Conservation (phyloP, 2,797 vertebrate species). For the Pterois miles region DNA sequence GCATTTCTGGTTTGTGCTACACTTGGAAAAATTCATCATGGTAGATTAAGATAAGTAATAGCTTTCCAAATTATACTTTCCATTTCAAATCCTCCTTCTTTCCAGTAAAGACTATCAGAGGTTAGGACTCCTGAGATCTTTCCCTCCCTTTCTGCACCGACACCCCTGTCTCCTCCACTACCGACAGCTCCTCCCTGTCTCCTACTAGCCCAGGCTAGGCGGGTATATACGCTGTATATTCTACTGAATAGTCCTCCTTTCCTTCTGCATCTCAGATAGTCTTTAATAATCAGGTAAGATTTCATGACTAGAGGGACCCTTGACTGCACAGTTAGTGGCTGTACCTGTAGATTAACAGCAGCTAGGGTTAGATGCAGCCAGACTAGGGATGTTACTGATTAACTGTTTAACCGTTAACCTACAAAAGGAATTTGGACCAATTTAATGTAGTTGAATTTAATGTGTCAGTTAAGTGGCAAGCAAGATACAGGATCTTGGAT, state of each 20-base stretch:
- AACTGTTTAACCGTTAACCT: too few species aligned
- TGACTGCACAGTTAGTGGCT: slow-evolving; percentile 26
- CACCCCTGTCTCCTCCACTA: slow-evolving; percentile 17
- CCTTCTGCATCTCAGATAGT: neutral
- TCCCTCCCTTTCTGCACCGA: slow-evolving; percentile 25
- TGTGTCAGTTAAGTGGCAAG: too few species aligned
- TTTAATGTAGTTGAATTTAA: too few species aligned
- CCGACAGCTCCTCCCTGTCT: slow-evolving; percentile 20
- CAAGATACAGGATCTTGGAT: too few species aligned
- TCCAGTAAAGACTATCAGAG: slow-evolving; percentile 42
- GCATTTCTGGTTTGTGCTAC: neutral
- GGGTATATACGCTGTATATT: neutral
- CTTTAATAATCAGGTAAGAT: slow-evolving; percentile 22
- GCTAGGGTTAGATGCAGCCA: slow-evolving; percentile 4
- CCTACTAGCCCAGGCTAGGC: neutral
- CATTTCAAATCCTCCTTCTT: slow-evolving; percentile 28
- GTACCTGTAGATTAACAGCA: slow-evolving; percentile 39
- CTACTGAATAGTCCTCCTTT: neutral
- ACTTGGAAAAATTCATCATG: neutral
- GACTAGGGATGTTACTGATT: too few species aligned
- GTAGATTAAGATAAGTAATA: slow-evolving; percentile 3
- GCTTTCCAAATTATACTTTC: slow-evolving; percentile 33
- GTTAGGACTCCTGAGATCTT: slow-evolving; percentile 39
- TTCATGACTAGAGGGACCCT: slow-evolving; percentile 25
- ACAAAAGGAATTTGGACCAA: too few species aligned